Percentiles rank a stretch among this genome's conserved stretches.
phyloP scores from a whole-genome alignment of 2,797 vertebrate species.

The Craterocephalus amniculus region DNA sequence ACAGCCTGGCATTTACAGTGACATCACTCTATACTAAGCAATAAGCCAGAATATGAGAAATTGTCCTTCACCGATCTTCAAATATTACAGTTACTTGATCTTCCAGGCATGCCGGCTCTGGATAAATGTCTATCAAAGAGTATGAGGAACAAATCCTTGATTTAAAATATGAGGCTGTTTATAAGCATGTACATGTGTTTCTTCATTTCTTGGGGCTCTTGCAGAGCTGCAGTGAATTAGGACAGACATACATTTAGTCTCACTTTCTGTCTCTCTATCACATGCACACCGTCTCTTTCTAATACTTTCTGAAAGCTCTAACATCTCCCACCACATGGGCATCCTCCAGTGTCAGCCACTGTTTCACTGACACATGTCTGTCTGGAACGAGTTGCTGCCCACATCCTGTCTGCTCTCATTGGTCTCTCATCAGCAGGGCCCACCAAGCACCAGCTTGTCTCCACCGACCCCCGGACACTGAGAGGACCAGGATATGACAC shows the following conservation, averaged over 20 bases:
- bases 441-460: slow-evolving; percentile 55
- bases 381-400: slow-evolving; percentile 61
- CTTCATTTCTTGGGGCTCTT: not conserved
- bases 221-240: slow-evolving; percentile 21
- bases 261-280: slow-evolving; percentile 13
- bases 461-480: slow-evolving; percentile 43
- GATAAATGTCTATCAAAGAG: too few species aligned
- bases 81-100: too few species aligned
- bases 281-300: slow-evolving; percentile 29
- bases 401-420: slow-evolving; percentile 75
- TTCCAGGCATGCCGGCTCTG: too few species aligned
- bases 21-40: too few species aligned
- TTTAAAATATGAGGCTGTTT: not conserved
- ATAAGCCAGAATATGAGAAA: too few species aligned
- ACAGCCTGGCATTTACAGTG: too few species aligned
- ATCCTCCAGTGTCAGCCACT: slow-evolving; percentile 63
- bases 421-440: slow-evolving; percentile 61
- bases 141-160: too few species aligned
- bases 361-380: slow-evolving; percentile 76
- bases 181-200: not conserved
- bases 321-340: slow-evolving; percentile 61
- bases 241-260: slow-evolving; percentile 23
- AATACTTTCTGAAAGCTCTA: slow-evolving; percentile 77
- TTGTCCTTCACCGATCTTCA: too few species aligned
- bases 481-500: slow-evolving; percentile 65